A percentile compares a stretch with the other conserved stretches of the same genome.
Evolutionary conservation across 2,888 invertebrate genomes (phyloP).

Genomic region (Eilema caniola): DNA sequence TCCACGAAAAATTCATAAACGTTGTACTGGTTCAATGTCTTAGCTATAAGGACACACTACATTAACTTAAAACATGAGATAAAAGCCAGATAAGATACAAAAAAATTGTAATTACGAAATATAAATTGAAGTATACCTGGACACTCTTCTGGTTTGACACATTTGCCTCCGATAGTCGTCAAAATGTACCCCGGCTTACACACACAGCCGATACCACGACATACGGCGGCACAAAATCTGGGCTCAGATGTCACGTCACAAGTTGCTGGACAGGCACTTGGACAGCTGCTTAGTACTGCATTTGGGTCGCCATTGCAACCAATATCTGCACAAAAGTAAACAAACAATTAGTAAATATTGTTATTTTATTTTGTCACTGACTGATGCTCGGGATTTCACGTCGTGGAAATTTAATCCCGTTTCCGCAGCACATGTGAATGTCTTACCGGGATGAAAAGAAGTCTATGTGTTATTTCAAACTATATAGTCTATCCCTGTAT

Average conservation of each 20-base stretch:
- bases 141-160: not conserved
- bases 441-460: slow-evolving; percentile 15
- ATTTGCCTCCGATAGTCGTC: not conserved
- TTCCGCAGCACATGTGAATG: no score
- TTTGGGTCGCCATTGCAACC: slow-evolving; percentile 13
- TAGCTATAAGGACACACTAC: no score
- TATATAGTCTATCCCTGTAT: no score
- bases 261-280: slow-evolving; percentile 38
- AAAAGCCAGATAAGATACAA: no score
- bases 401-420: not conserved
- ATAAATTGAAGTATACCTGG: not conserved
- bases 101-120: no score
- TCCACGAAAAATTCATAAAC: no score
- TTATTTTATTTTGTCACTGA: not conserved
- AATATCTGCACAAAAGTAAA: not conserved
- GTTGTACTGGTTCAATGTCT: no score
- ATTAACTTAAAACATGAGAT: no score
- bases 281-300: slow-evolving; percentile 6
- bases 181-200: slow-evolving; percentile 16
- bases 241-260: slow-evolving; percentile 26
- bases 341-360: not conserved
- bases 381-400: not conserved
- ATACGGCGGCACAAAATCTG: not conserved
- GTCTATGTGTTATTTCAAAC: no score
- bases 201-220: slow-evolving; percentile 9